Evolutionary conservation across 2,797 vertebrate genomes (phyloP).

Genomic region (Hapalemur alaotrensis): DNA sequence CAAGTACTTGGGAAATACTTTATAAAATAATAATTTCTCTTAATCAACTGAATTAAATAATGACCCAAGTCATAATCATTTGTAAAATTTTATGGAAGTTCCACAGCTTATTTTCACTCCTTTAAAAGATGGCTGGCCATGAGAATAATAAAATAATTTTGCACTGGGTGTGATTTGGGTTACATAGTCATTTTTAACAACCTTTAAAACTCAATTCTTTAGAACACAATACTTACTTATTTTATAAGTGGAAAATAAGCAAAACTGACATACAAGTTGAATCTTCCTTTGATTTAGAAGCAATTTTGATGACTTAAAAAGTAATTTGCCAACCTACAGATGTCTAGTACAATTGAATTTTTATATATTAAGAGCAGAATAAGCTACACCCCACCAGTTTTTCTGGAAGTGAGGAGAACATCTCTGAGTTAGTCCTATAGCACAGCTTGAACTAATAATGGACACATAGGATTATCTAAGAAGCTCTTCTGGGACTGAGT

Average conservation of each 20-base stretch:
- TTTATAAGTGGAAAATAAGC: neutral
- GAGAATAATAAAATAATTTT: neutral
- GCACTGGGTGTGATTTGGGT: neutral
- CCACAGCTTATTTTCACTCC: neutral
- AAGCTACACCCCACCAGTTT: neutral
- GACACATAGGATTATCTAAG: slow-evolving; percentile 51
- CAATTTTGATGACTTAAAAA: neutral
- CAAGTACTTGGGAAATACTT: neutral
- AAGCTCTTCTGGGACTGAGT: slow-evolving; percentile 65
- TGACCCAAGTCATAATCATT: neutral
- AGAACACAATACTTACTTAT: neutral
- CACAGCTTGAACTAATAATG: slow-evolving; percentile 38
- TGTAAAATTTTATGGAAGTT: neutral
- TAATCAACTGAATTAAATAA: neutral
- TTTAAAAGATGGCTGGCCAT: neutral
- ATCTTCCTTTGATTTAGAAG: neutral
- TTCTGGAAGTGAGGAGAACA: neutral
- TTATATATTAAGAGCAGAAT: neutral
- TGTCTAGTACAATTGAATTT: neutral
- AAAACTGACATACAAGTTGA: neutral
- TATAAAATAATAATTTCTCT: neutral
- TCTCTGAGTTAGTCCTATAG: neutral
- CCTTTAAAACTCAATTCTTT: neutral
- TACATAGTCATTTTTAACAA: neutral
- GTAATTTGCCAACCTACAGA: neutral